A percentile compares a stretch with the other conserved stretches of the same genome.
Evolutionary conservation across 2,113 vertebrate species (phyloP).

Genomic region (Aspidoscelis tigris): DNA sequence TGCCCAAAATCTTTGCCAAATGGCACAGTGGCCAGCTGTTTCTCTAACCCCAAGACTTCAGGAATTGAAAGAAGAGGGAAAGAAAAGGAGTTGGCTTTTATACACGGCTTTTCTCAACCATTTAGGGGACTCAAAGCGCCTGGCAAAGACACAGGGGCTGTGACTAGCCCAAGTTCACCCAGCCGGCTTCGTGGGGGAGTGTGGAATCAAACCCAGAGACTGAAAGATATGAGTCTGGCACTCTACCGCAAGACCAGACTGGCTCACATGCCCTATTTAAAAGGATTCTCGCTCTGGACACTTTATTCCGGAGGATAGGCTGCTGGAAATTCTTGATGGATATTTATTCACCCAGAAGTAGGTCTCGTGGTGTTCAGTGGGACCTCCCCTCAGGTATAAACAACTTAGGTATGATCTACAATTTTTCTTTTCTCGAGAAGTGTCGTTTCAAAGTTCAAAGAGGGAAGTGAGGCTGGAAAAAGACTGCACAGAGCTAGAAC

Average conservation of each 20-base stretch:
- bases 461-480: constrained; percentile 55
- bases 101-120: too few species aligned
- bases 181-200: too few species aligned
- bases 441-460: constrained; percentile 40
- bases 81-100: too few species aligned
- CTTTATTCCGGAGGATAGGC: neutral
- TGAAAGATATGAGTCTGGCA: too few species aligned
- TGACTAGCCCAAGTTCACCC: too few species aligned
- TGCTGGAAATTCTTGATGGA: neutral
- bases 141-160: too few species aligned
- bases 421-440: neutral
- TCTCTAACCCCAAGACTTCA: constrained; percentile 45
- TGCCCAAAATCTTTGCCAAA: constrained; percentile 35
- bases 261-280: constrained; percentile 39
- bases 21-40: constrained; percentile 42
- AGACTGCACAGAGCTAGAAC: constrained; percentile 58
- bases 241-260: too few species aligned
- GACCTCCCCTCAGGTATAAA: neutral
- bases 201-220: too few species aligned
- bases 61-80: neutral
- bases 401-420: neutral
- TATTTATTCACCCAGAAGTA: neutral
- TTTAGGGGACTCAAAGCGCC: too few species aligned
- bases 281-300: neutral
- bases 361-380: neutral